These are phyloP conservation scores for Hymenochirus boettgeri DNA, from an alignment of 2,113 vertebrate genomes.

Conservation along the genomic window DNA sequence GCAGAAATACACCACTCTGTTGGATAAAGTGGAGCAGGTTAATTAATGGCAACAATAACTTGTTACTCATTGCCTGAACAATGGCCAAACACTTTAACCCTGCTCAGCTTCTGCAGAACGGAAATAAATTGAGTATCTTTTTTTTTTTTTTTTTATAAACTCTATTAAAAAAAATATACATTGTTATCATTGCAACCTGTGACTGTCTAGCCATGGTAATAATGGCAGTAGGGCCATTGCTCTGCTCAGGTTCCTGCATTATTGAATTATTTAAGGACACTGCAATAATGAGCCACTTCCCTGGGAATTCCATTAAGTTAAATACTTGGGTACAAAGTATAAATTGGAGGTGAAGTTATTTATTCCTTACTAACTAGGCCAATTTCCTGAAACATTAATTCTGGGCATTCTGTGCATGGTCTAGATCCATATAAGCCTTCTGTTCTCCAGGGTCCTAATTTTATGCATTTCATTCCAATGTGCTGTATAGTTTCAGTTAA, in stretches of 20 bases:
- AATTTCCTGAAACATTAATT: neutral
- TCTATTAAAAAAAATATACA: constrained; percentile 9
- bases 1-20: too few species aligned
- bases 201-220: neutral
- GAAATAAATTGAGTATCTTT: constrained; percentile 27
- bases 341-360: constrained; percentile 14
- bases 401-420: neutral
- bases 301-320: constrained; percentile 25
- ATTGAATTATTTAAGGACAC: constrained; percentile 17
- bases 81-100: too few species aligned
- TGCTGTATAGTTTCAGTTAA: too few species aligned
- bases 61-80: too few species aligned
- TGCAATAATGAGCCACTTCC: constrained; percentile 17
- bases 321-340: constrained; percentile 13
- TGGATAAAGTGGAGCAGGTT: too few species aligned
- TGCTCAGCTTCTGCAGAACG: neutral
- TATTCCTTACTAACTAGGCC: neutral
- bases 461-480: too few species aligned
- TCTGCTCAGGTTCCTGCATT: neutral
- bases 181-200: constrained; percentile 6
- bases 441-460: too few species aligned
- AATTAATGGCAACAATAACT: too few species aligned
- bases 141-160: constrained; percentile 20
- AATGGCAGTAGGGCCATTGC: constrained; percentile 4
- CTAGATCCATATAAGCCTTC: neutral